Conservation (phyloP, 2,797 vertebrate genomes). For the Catharus ustulatus region DNA sequence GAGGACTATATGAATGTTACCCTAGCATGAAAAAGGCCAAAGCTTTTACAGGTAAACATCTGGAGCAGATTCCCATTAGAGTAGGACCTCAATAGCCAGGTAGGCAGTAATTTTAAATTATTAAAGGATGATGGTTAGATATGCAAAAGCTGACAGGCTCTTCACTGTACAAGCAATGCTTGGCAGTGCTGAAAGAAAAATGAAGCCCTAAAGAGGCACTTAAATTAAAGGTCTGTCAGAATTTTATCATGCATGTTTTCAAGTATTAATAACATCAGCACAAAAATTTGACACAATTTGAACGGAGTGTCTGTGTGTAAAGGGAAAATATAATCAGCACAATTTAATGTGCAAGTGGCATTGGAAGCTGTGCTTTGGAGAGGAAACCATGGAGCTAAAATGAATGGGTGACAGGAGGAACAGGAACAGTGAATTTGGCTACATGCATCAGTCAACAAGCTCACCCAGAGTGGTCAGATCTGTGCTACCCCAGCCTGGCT, state of each 20-base stretch:
- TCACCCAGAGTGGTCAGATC: not conserved
- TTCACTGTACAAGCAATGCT: not conserved
- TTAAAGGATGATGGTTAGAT: not conserved
- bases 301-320: not conserved
- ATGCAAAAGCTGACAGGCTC: slow-evolving; percentile 6
- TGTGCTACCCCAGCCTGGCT: not conserved
- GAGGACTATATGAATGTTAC: not conserved
- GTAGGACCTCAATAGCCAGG: not conserved
- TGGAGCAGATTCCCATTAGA: not conserved
- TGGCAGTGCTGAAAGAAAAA: not conserved
- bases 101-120: not conserved
- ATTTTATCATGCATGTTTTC: not conserved
- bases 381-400: not conserved
- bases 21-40: not conserved
- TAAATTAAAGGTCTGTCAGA: slow-evolving; percentile 35
- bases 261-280: slow-evolving; percentile 6
- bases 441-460: not conserved
- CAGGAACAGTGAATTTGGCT: not conserved
- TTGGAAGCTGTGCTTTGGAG: not conserved
- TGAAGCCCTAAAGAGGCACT: not conserved
- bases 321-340: not conserved
- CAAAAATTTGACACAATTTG: not conserved
- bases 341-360: not conserved
- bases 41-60: not conserved
- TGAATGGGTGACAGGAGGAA: not conserved